Conservation (phyloP, 2,888 invertebrate species). For the Nasonia oneida region DNA sequence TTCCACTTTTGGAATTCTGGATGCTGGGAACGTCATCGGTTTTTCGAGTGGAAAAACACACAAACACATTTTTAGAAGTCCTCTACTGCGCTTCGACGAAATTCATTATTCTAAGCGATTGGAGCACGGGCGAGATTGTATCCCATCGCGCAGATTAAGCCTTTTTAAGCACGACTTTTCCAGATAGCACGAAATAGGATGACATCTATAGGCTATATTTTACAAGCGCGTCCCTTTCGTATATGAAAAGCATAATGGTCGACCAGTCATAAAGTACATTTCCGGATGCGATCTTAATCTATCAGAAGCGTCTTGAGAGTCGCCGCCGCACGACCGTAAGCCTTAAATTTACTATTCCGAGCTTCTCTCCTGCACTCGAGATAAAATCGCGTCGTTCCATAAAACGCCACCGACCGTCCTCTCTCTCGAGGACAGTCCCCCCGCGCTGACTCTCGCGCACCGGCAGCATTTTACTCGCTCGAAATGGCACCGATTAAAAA, state of each 20-base stretch:
- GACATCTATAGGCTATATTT: slow-evolving; percentile 10
- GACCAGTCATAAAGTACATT: slow-evolving; percentile 44
- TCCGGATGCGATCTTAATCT: slow-evolving; percentile 49
- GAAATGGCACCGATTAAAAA: neutral
- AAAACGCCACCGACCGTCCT: neutral
- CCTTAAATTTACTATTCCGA: slow-evolving; percentile 40
- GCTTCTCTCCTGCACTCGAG: slow-evolving; percentile 18
- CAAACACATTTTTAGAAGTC: neutral
- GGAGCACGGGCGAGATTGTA: slow-evolving; percentile 3
- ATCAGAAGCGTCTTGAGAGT: slow-evolving; percentile 35
- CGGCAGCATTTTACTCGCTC: neutral
- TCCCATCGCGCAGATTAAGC: slow-evolving; percentile 37
- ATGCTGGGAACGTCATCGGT: neutral
- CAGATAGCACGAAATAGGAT: neutral
- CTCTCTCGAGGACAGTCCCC: neutral
- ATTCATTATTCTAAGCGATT: neutral
- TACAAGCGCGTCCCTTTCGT: slow-evolving; percentile 10
- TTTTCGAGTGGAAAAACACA: neutral
- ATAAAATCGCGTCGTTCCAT: slow-evolving; percentile 25
- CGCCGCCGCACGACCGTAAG: slow-evolving; percentile 9
- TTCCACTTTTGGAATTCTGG: neutral
- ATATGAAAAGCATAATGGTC: slow-evolving; percentile 26
- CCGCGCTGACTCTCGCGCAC: neutral
- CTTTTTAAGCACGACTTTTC: slow-evolving; percentile 28
- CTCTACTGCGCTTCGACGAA: neutral